Conservation (phyloP, 1,140 invertebrate genomes). For the Hyles vespertilio region DNA sequence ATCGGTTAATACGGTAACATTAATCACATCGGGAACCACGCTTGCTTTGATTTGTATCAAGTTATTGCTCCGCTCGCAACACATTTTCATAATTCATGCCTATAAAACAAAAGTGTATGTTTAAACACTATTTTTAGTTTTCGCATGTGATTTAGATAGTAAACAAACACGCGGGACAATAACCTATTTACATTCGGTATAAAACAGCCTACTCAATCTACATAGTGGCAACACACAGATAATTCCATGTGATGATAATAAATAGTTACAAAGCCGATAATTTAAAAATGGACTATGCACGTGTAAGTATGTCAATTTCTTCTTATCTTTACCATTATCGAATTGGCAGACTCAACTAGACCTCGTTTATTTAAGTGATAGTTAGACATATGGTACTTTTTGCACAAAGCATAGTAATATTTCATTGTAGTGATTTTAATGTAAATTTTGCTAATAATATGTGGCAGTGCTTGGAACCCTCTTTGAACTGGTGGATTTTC, state of each 20-base stretch:
- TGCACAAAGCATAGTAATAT: background rate
- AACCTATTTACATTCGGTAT: constrained; percentile 30
- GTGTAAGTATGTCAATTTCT: constrained; percentile 32
- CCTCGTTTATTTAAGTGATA: too few species aligned
- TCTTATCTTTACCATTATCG: constrained; percentile 29
- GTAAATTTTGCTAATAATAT: too few species aligned
- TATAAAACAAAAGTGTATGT: background rate
- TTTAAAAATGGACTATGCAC: constrained; percentile 24
- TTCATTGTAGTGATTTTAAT: too few species aligned
- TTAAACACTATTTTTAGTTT: constrained; percentile 13
- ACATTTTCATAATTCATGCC: background rate
- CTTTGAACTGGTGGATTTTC: too few species aligned
- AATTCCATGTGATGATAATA: too few species aligned
- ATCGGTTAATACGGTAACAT: background rate
- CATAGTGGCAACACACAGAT: too few species aligned
- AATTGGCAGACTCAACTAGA: constrained; percentile 6
- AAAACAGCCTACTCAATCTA: background rate
- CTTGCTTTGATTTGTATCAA: background rate
- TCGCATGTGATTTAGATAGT: constrained; percentile 10
- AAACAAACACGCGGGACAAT: constrained; percentile 33
- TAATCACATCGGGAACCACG: background rate
- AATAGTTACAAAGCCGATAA: background rate
- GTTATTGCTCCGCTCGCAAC: background rate
- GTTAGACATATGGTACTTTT: too few species aligned
- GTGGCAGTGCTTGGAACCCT: too few species aligned